These are phyloP conservation scores for Micoletzkya japonica DNA, from an alignment of 2,888 invertebrate species.

Conservation along the genomic window DNA sequence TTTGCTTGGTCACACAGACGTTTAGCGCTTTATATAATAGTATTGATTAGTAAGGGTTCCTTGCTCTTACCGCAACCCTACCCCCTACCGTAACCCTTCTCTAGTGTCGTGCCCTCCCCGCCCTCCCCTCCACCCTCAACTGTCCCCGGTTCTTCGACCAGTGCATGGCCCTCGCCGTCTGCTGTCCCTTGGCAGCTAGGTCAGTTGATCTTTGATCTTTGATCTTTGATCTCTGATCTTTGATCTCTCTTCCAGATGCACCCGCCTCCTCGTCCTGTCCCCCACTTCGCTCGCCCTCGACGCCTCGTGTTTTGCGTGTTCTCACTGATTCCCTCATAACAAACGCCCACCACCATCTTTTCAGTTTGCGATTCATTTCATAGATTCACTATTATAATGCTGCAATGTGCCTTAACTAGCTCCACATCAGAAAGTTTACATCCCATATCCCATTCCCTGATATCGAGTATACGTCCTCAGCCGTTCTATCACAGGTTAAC, in stretches of 20 bases:
- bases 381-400: background rate
- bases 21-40: too few relatives aligned
- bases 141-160: slow-evolving; percentile 7
- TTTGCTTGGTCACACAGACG: too few relatives aligned
- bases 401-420: background rate
- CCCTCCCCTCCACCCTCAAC: slow-evolving; percentile 4
- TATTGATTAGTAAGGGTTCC: too few relatives aligned
- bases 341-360: background rate
- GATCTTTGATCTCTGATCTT: background rate
- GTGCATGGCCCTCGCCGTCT: slow-evolving; percentile 7
- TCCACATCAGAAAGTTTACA: background rate
- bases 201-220: background rate
- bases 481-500: too few relatives aligned
- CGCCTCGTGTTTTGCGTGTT: slow-evolving; percentile 13
- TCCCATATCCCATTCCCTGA: background rate
- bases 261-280: background rate
- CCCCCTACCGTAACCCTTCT: background rate
- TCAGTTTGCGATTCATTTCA: background rate
- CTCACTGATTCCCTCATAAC: background rate
- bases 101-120: slow-evolving; percentile 2
- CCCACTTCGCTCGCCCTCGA: slow-evolving; percentile 16
- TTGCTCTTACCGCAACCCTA: too few relatives aligned
- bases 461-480: too few relatives aligned
- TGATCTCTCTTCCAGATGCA: background rate
- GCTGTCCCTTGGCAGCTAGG: slow-evolving; percentile 17